Percentiles rank a stretch among this genome's conserved stretches.
Conservation (phyloP, 2,797 vertebrate species). For the Aeoliscus strigatus region DNA sequence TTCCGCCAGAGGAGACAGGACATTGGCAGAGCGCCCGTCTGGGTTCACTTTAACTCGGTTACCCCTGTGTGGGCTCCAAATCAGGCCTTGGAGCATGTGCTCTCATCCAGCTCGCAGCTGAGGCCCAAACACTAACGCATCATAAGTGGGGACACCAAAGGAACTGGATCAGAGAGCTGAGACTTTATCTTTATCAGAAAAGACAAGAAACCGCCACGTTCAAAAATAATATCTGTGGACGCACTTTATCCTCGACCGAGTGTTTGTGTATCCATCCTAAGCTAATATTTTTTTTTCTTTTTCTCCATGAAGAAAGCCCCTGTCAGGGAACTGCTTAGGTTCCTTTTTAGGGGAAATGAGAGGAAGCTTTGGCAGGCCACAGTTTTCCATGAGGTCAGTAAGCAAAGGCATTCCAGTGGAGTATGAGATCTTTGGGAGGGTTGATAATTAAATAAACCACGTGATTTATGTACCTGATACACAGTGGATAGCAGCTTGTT, state of each 20-base stretch:
- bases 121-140: conserved; percentile 43
- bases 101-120: conserved; percentile 59
- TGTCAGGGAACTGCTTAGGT: conserved; percentile 54
- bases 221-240: conserved; percentile 2
- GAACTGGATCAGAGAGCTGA: conserved; percentile 25
- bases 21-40: conserved; percentile 57
- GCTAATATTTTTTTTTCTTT: conserved; percentile 42
- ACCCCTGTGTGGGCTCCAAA: conserved; percentile 44
- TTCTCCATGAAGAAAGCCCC: conserved; percentile 28
- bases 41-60: conserved; percentile 64
- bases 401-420: conserved; percentile 61
- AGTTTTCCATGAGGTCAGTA: conserved; percentile 76
- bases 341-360: conserved; percentile 76
- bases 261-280: conserved; percentile 17
- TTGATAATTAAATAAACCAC: conserved; percentile 68
- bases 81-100: conserved; percentile 55
- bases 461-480: conserved; percentile 67
- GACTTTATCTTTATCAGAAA: conserved; percentile 17
- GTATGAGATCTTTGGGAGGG: conserved; percentile 65
- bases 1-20: conserved; percentile 56
- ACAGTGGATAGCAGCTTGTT: conserved; percentile 48
- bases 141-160: conserved; percentile 40
- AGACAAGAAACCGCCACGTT: conserved; percentile 8
- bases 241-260: conserved; percentile 14
- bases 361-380: conserved; percentile 68